Base-by-base conservation (phyloP, 2,888 invertebrate species). In the Podotricha telesiphe region DNA sequence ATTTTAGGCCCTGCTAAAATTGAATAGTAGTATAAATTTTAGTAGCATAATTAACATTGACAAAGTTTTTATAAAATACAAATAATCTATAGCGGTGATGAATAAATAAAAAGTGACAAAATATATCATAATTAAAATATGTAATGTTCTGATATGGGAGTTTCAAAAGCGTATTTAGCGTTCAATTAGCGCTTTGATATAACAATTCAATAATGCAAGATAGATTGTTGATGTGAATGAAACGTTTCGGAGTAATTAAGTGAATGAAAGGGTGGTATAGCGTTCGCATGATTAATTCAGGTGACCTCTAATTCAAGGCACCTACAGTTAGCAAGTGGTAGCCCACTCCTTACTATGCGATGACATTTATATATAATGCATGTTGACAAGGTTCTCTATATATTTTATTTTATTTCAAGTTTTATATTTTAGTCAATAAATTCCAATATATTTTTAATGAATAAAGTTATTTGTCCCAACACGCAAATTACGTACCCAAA, bases 231-330 rank as follows among this genome's bases (percentile, higher is more conserved):
- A 66, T 63, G 68, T 72, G 68, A 70, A 70, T 66, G 65, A 72
- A 72, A 72, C 66, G 70, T 71, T 71, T 70, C 64, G 63, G 67
- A 68, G 70, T 75, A 75, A 77, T 77, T 79, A 79, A 79, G 79
- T 79, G 75, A 77, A 74, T 75, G 71, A 73, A 71, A 68, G 71
- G 75, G 72, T 73, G 70, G 73, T 74, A 68, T 71, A 65, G 71
- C 70, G 78, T 77, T 78, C 78, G 75, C 78, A 82, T 83, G 82
- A 84, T 83, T 85, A 83, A 86, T 85, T 80, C 79, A 81, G 71
- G 73, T 70, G 74, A 73, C 77, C 75, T 74, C 75, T 77, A 68
- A 73, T 68, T 74, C 77, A 84, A 83, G 84, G 83, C 76, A 76
- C 67, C 58, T 55, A 67, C 56, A 69, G 56, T 70, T 69, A n/a